Base-by-base conservation (phyloP, 64 coral and sea anemone species). In the Cladopsammia gracilis region DNA sequence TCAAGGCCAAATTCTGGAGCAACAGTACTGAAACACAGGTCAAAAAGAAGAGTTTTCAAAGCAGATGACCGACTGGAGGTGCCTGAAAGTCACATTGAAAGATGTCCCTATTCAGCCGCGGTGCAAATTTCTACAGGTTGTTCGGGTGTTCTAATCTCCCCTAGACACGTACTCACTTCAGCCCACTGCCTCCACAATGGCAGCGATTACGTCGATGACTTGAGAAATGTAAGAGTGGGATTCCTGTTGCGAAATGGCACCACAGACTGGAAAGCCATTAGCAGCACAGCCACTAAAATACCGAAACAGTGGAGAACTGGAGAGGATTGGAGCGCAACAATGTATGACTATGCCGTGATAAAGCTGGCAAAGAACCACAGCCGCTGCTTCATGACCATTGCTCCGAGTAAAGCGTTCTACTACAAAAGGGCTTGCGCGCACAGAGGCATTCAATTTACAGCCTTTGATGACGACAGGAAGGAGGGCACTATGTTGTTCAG, bases 401-500 rank as follows among this genome's bases (percentile, higher is more conserved):
- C 91, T 25, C 84, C 85, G 18, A 99, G 98, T 57, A 88, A 94
- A 61, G 73, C 89, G 0, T 77, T 88, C 6, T 71, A 49, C 50
- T 91, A 86, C 47, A 75, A 82, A 4, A 47, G 8, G 45, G 23
- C 11, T 5, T 84, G 80, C 62, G 70, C 92, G 42, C 86, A 85
- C 20, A 77, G 82, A 25, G 71, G 73, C 14, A 99, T 99, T 48
- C 94, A 99, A 51, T 99, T 99, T n/a, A 94, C 98, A 10, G 98
- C 87, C 14, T 99, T 96, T 89, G 98, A 99, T 78, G 98, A 99
- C 25, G 98, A 99, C 47, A 99, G 96, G 34, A 83, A 89, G 0
- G 58, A 78, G 13, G 93, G 93, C n/a, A 99, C 98, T 6, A 66
- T 99, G 7, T 88, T 95, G 65, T 99, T 96, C 73, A 94, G 98